Conservation (phyloP, 1,140 invertebrate genomes). For the Lepeophtheirus salmonis region DNA sequence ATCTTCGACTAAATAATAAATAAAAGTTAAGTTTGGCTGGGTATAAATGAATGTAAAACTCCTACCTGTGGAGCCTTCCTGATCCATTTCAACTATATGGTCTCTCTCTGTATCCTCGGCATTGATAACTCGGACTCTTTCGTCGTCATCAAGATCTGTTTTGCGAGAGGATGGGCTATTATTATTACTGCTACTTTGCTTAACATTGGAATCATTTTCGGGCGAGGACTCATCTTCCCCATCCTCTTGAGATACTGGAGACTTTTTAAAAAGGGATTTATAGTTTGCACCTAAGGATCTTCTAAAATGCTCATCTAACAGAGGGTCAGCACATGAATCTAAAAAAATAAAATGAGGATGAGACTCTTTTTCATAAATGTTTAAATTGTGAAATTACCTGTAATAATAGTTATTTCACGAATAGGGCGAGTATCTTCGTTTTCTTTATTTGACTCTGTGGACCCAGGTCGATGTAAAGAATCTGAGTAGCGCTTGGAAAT, state of each 20-base stretch:
- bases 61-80: neutral
- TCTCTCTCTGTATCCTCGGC: neutral
- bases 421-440: neutral
- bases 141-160: neutral
- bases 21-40: neutral
- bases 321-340: slow-evolving; percentile 40
- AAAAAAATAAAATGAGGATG: neutral
- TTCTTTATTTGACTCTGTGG: neutral
- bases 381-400: no score
- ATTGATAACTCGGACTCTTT: neutral
- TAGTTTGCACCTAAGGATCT: slow-evolving; percentile 76
- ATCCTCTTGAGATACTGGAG: neutral
- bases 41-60: no score
- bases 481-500: neutral
- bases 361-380: no score
- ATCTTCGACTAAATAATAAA: slow-evolving; percentile 52
- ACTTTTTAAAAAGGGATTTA: slow-evolving; percentile 41
- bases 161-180: neutral
- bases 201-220: neutral
- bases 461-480: no score
- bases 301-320: slow-evolving; percentile 87
- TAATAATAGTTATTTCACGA: slow-evolving; percentile 11
- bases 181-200: neutral
- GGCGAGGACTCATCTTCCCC: neutral
- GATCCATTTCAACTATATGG: neutral